Conservation (phyloP, 1,140 invertebrate species). For the Conus betulinus region DNA sequence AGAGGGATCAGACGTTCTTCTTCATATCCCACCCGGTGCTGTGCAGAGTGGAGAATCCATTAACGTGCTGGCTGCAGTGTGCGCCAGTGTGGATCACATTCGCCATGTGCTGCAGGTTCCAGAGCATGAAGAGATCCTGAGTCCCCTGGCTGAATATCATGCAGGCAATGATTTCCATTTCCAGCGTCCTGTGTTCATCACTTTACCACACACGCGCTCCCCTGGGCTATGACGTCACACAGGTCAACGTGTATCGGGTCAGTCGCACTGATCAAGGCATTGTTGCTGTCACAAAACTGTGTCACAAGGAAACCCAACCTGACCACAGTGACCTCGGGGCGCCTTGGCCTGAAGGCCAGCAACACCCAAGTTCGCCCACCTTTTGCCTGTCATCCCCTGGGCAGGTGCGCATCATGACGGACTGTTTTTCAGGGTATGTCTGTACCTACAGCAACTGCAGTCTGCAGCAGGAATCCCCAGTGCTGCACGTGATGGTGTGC, state of each 20-base stretch:
- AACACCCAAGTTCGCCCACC: neutral
- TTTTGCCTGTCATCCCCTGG: neutral
- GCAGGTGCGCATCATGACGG: neutral
- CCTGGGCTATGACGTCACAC: neutral
- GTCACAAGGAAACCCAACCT: neutral
- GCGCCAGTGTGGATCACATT: neutral
- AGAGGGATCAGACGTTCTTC: neutral
- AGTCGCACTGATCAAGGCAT: neutral
- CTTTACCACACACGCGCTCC: neutral
- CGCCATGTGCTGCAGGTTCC: neutral
- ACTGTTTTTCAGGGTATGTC: slow-evolving; percentile 15
- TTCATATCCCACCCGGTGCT: slow-evolving; percentile 3
- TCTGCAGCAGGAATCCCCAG: neutral
- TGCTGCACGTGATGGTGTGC: neutral
- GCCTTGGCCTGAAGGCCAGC: too few species aligned
- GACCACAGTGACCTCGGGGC: neutral
- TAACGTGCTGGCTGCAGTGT: neutral
- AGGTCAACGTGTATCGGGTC: neutral
- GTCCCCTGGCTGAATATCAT: neutral
- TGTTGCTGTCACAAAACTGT: neutral
- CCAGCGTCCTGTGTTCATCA: slow-evolving; percentile 6
- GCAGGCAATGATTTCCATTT: neutral
- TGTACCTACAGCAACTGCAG: neutral
- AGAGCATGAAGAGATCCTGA: slow-evolving; percentile 2
- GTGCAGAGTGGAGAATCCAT: neutral